A percentile compares a stretch with the other conserved stretches of the same genome.
Evolutionary conservation across 2,797 vertebrate genomes (phyloP).

Genomic region (Clangula hyemalis): DNA sequence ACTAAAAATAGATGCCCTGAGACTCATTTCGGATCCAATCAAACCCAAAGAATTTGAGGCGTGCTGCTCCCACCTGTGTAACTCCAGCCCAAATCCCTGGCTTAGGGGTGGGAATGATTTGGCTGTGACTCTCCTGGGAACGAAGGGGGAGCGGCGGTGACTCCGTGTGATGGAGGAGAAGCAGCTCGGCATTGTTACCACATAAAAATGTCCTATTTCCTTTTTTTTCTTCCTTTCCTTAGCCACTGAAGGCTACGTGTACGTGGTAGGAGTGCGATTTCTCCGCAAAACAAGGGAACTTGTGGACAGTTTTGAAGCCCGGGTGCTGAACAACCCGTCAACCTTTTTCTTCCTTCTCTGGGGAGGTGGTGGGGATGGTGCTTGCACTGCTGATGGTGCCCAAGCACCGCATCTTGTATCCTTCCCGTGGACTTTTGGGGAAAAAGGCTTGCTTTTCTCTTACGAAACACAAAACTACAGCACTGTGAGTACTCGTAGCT

Average conservation of each 20-base stretch:
- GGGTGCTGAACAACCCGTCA: not conserved
- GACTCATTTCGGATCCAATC: not conserved
- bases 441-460: not conserved
- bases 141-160: not conserved
- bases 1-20: conserved; percentile 1
- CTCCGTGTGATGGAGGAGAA: not conserved
- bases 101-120: not conserved
- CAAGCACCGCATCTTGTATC: rapidly evolving
- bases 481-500: not conserved
- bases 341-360: not conserved
- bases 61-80: not conserved
- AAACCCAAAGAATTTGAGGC: not conserved
- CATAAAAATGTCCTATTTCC: not conserved
- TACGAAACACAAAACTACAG: rapidly evolving
- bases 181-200: not conserved
- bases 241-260: rapidly evolving
- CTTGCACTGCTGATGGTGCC: no score
- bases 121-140: not conserved
- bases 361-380: not conserved
- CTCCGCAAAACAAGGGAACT: not conserved
- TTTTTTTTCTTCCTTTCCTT: not conserved
- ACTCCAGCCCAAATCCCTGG: not conserved
- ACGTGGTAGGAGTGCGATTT: rapidly evolving
- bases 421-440: not conserved
- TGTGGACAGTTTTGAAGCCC: not conserved